Evolutionary conservation across 2,113 vertebrate species (phyloP).

Genomic region (Euleptes europaea): DNA sequence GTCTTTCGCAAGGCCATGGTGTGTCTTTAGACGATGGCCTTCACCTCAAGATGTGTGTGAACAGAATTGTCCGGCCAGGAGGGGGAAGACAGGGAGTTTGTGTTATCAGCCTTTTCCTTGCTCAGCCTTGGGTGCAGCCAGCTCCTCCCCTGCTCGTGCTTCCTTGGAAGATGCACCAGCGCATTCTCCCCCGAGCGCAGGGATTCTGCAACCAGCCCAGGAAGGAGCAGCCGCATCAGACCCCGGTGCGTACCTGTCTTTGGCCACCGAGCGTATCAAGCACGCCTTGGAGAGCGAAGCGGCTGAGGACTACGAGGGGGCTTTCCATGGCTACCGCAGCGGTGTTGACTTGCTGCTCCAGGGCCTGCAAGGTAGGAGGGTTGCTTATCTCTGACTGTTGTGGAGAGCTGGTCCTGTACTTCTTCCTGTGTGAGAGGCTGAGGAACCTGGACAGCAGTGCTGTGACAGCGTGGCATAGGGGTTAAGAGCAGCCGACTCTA

Average conservation of each 20-base stretch:
- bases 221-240: slow-evolving; percentile 21
- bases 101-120: not conserved
- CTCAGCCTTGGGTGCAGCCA: not conserved
- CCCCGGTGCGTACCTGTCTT: slow-evolving; percentile 69
- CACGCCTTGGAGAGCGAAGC: slow-evolving; percentile 74
- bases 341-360: slow-evolving; percentile 85
- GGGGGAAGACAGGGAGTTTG: too few relatives aligned
- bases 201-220: slow-evolving; percentile 51
- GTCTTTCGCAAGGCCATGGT: not conserved
- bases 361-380: slow-evolving; percentile 78
- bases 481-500: too few relatives aligned
- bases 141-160: slow-evolving; percentile 29
- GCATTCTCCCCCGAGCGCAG: too few relatives aligned
- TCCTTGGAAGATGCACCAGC: not conserved
- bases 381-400: not conserved
- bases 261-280: slow-evolving; percentile 74
- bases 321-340: slow-evolving; percentile 75
- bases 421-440: not conserved
- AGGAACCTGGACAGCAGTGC: not conserved
- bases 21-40: too few relatives aligned
- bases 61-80: too few relatives aligned
- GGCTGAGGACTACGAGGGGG: slow-evolving; percentile 53
- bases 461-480: too few relatives aligned
- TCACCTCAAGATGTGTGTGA: too few relatives aligned
- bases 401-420: not conserved